These are phyloP conservation scores for Nomada flava DNA, from an alignment of 2,888 invertebrate species.

Conservation along the genomic window DNA sequence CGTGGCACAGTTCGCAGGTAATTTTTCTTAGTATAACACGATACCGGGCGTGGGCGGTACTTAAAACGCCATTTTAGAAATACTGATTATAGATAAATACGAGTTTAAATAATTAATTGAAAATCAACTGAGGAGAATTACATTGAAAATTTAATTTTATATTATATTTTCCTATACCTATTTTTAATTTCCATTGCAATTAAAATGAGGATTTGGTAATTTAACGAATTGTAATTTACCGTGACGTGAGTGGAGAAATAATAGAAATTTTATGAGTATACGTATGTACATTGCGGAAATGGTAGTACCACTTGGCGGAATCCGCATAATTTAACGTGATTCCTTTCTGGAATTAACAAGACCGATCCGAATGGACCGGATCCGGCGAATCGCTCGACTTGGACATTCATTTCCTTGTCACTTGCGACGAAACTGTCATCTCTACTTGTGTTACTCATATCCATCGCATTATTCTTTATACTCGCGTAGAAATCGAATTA, in stretches of 20 bases:
- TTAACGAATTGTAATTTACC: too few species aligned
- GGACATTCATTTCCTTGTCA: constrained; percentile 39
- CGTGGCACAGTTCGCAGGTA: constrained; percentile 1
- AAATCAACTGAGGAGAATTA: too few species aligned
- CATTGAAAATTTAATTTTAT: too few species aligned
- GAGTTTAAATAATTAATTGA: too few species aligned
- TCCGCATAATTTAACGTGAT: constrained; percentile 60
- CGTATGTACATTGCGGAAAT: constrained; percentile 23
- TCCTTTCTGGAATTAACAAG: constrained; percentile 63
- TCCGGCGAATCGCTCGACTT: constrained; percentile 54
- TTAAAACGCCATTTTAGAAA: constrained; percentile 21
- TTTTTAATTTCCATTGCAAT: too few species aligned
- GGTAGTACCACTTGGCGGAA: constrained; percentile 34
- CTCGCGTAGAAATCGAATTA: neutral
- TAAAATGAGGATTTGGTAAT: too few species aligned
- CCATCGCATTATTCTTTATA: neutral
- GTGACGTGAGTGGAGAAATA: too few species aligned
- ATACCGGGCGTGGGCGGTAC: constrained; percentile 27
- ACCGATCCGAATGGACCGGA: constrained; percentile 58
- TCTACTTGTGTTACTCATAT: neutral
- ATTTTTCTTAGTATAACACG: constrained; percentile 39
- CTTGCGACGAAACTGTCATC: constrained; percentile 1
- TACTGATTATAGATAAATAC: neutral
- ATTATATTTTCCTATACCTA: too few species aligned
- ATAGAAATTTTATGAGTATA: too few species aligned